Percentiles rank a stretch among this genome's conserved stretches.
These are phyloP conservation scores for Agonopterix alstromeriana DNA, from an alignment of 2,888 invertebrate genomes.

Conservation along the genomic window DNA sequence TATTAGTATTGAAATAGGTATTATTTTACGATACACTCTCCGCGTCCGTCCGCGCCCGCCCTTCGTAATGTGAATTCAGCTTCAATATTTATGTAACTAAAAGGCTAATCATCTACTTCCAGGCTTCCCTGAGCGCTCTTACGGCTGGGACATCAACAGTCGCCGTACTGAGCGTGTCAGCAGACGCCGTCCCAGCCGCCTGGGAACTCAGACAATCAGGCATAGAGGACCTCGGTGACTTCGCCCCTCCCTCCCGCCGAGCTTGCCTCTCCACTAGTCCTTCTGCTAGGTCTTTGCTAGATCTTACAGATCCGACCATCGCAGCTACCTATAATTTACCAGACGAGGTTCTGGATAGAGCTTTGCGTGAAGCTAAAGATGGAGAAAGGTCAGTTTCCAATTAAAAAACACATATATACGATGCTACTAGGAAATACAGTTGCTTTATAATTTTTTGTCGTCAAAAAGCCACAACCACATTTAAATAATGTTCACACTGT, in stretches of 20 bases:
- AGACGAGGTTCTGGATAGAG: conserved; percentile 4
- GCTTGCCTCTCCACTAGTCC: conserved; percentile 29
- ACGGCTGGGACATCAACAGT: conserved; percentile 12
- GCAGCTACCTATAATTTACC: conserved; percentile 27
- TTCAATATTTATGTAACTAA: too few relatives aligned
- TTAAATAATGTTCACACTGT: too few relatives aligned
- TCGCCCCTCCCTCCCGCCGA: conserved; percentile 37
- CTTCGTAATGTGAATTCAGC: too few relatives aligned
- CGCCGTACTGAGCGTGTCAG: conserved; percentile 32
- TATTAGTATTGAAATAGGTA: too few relatives aligned
- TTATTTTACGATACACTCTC: too few relatives aligned
- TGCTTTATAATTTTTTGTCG: too few relatives aligned
- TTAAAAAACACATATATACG: too few relatives aligned
- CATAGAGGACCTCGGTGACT: conserved; percentile 45
- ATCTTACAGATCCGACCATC: conserved; percentile 29
- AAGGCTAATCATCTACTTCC: too few relatives aligned
- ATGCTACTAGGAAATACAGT: too few relatives aligned
- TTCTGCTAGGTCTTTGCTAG: conserved; percentile 40
- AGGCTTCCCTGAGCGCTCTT: conserved; percentile 5
- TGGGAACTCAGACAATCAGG: conserved; percentile 40
- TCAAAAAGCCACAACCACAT: too few relatives aligned
- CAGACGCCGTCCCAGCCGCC: conserved; percentile 25
- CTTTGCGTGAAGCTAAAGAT: not conserved
- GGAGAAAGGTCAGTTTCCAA: not conserved
- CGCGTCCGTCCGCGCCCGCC: too few relatives aligned